These are phyloP conservation scores for Drosophila virilis DNA, from an alignment of 1,140 invertebrate genomes.

Conservation along the genomic window DNA sequence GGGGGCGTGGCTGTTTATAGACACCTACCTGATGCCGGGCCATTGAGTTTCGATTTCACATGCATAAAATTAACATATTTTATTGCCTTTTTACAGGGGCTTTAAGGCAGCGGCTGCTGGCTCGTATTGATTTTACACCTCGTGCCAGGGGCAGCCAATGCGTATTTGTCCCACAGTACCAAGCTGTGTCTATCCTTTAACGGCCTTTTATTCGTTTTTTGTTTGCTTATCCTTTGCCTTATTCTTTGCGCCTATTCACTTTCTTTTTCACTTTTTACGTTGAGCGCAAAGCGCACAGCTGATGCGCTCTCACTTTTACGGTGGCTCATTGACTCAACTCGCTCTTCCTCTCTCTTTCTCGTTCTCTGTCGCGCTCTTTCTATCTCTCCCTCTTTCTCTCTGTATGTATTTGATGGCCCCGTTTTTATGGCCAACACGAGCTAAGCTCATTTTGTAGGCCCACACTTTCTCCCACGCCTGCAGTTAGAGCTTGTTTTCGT, in stretches of 20 bases:
- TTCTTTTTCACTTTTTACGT: slow-evolving; percentile 43
- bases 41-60: slow-evolving; percentile 52
- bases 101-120: slow-evolving; percentile 49
- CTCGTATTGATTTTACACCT: slow-evolving; percentile 75
- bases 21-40: slow-evolving; percentile 47
- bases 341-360: slow-evolving; percentile 7
- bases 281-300: slow-evolving; percentile 25
- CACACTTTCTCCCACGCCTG: slow-evolving; percentile 25
- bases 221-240: slow-evolving; percentile 20
- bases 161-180: slow-evolving; percentile 1
- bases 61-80: slow-evolving; percentile 52
- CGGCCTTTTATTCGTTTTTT: slow-evolving; percentile 12
- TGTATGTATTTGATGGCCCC: slow-evolving; percentile 16
- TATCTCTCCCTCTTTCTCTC: slow-evolving; percentile 2
- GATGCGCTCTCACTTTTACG: slow-evolving; percentile 43
- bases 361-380: slow-evolving; percentile 34
- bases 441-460: slow-evolving; percentile 48
- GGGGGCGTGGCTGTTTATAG: slow-evolving; percentile 30
- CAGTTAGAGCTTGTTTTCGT: slow-evolving; percentile 22
- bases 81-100: slow-evolving; percentile 47
- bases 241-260: slow-evolving; percentile 13
- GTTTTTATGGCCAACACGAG: slow-evolving; percentile 76
- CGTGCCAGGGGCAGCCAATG: slow-evolving; percentile 1
- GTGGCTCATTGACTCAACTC: background rate
- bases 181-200: slow-evolving; percentile 58